Base-by-base conservation (phyloP, 2,888 invertebrate species). In the Sphecodes monilicornis region DNA sequence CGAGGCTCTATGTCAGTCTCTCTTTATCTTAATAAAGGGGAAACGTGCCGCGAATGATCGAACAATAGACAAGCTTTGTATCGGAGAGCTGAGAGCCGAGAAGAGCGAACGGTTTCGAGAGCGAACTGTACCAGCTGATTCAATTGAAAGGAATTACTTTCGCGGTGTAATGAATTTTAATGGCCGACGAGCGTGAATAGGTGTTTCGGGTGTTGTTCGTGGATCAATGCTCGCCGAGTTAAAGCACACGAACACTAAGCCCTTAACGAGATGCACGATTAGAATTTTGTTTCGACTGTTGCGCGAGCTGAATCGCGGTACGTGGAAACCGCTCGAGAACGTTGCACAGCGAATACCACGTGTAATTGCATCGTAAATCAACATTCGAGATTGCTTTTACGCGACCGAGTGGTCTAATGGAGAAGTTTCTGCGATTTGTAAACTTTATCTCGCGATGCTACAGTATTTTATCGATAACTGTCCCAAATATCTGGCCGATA, bases 121-220 rank as follows among this genome's bases (percentile, higher is more conserved):
- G 64, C 50, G 32, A 64, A 29, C 6, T 32, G 32, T 29, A 13
- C 26, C 29, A 32, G 32, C 32, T 29, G 64, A 64, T 22, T 32
- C 64, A 32, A 64, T 50, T 22, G 29, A 32, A 64, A 64, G 64
- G 64, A 64, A 64, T 64, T 32, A 64, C 32, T 64, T 64, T 64
- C 32, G 64, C 32, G 64, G 32, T 60, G 60, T 60, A 60, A 60
- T 60, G 64, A 32, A 64, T 64, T 64, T 64, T 32, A 32, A 64
- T 64, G 64, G 64, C 8, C 32, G 16, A 8, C 32, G 6, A 18
- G 18, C 32, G 64, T 32, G 64, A 64, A 32, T 32, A 32, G 32
- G 32, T 64, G 64, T 64, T 64, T 60, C 60, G 60, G 60, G 16
- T 32, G 32, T 32, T 64, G 64, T 64, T 64, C 60, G 6, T 29